Conservation (phyloP, 2,888 invertebrate species). For the Melolontha melolontha region DNA sequence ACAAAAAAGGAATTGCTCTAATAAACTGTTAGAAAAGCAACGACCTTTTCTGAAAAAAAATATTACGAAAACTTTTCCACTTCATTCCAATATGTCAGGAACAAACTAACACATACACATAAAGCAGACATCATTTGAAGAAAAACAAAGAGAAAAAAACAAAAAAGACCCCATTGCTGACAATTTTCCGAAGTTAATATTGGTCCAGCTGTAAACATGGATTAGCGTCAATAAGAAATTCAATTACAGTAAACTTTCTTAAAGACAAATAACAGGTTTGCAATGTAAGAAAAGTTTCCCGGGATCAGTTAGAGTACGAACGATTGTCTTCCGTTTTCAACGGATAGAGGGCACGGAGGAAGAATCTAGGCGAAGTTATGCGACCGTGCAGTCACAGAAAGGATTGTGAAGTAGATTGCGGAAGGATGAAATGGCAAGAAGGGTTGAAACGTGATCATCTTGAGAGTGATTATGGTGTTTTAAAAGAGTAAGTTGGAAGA, state of each 20-base stretch:
- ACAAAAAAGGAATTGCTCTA: too few species aligned
- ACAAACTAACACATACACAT: not conserved
- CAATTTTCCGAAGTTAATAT: slow-evolving; percentile 22
- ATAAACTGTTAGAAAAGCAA: not conserved
- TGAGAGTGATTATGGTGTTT: too few species aligned
- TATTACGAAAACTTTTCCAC: slow-evolving; percentile 11
- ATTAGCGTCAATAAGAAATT: slow-evolving; percentile 24
- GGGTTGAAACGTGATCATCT: too few species aligned
- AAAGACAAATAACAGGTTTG: slow-evolving; percentile 9
- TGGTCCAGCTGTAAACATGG: slow-evolving; percentile 7
- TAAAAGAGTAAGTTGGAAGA: too few species aligned
- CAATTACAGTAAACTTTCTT: slow-evolving; percentile 17
- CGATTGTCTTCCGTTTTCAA: too few species aligned
- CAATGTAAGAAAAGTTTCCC: not conserved
- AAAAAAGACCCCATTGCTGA: slow-evolving; percentile 1
- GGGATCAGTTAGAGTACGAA: not conserved
- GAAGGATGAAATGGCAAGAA: too few species aligned
- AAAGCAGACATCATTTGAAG: not conserved
- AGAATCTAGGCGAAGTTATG: too few species aligned
- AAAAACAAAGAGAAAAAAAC: not conserved
- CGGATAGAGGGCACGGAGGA: too few species aligned
- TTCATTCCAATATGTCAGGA: slow-evolving; percentile 8
- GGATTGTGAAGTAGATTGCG: too few species aligned
- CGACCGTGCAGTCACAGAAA: too few species aligned
- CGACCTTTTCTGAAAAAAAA: not conserved